Base-by-base conservation (phyloP, 2,113 vertebrate genomes). In the Tetrax tetrax region DNA sequence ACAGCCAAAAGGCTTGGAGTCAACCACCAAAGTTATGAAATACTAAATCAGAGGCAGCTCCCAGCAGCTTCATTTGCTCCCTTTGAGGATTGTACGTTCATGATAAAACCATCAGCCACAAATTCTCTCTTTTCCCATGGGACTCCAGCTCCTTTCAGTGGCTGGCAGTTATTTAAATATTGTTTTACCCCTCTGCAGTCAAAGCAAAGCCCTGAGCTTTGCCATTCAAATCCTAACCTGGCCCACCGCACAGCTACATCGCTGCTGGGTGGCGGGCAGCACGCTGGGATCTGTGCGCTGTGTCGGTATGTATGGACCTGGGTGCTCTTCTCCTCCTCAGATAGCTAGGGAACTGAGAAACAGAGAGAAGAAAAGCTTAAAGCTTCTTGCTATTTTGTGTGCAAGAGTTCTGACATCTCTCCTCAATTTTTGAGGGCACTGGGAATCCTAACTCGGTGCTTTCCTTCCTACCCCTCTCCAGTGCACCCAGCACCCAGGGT, bases 11-110 rank as follows among this genome's bases (percentile, higher is more conserved):
- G 31, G 83, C 91, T 95, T 10, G 2, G 35, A 89, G 72, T 82
- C 91, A 94, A 7, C n/a, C 80, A 64, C 60, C 35, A 3, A 75
- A 84, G 56, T 95, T 95, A 97, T 89, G 93, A 94, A 96, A 84
- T 64, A 92, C 83, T 94, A 95, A 95, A 95, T 95, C 89, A 91
- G 91, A 94, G 47, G 72, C 76, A 87, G 80, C 83, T 96, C 78
- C 86, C 83, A 76, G 70, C 74, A 90, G 88, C 53, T 69, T 79
- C 0, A 0, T 65, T 85, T 0, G 0, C 53, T 90, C 59, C 83
- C 41, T 51, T 86, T 48, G 66, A 89, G 54, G 68, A 56, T 37
- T 84, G 47, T 27, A 38, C 8, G 5, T 66, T 59, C 33, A 24
- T 0, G 1, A 71, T 77, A 90, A 95, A 96, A 51, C 72, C 68